These are phyloP conservation scores for Telmatochromis bifrenatus DNA, from an alignment of 2,113 vertebrate genomes.

Conservation along the genomic window DNA sequence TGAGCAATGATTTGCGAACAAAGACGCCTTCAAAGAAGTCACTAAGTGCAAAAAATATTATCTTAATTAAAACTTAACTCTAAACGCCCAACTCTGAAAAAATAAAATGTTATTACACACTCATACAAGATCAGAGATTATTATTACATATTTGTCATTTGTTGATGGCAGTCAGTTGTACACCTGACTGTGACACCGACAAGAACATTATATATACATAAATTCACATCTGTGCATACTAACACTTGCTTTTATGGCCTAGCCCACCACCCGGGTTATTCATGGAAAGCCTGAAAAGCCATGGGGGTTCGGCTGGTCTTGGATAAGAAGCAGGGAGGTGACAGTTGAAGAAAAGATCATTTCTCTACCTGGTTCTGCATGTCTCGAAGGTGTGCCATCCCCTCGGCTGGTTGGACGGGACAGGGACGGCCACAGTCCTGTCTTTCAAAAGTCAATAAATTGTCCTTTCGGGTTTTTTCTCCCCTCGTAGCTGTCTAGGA, in stretches of 20 bases:
- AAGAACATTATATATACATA: background rate
- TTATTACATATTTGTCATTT: background rate
- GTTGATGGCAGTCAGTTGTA: background rate
- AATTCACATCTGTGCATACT: background rate
- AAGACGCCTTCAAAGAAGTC: background rate
- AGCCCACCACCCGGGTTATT: slow-evolving; percentile 26
- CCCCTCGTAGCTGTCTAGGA: slow-evolving; percentile 37
- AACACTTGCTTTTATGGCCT: background rate
- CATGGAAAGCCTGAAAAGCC: slow-evolving; percentile 1
- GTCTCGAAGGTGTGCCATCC: slow-evolving; percentile 74
- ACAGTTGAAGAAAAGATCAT: slow-evolving; percentile 34
- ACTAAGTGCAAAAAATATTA: background rate
- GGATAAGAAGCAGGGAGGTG: slow-evolving; percentile 22
- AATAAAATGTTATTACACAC: background rate
- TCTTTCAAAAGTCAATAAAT: slow-evolving; percentile 7
- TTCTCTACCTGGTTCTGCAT: slow-evolving; percentile 73
- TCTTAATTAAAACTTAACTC: background rate
- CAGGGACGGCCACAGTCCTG: slow-evolving; percentile 24
- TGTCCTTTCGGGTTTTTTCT: slow-evolving; percentile 2
- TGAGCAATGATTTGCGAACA: background rate
- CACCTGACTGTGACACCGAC: background rate
- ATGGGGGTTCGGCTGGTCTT: slow-evolving; percentile 19
- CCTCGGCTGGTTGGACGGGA: slow-evolving; percentile 20
- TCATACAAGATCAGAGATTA: background rate
- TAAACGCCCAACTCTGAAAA: background rate